Percentiles rank a stretch among this genome's conserved stretches.
Evolutionary conservation across 2,888 invertebrate species (phyloP).

Genomic region (Sesia apiformis): DNA sequence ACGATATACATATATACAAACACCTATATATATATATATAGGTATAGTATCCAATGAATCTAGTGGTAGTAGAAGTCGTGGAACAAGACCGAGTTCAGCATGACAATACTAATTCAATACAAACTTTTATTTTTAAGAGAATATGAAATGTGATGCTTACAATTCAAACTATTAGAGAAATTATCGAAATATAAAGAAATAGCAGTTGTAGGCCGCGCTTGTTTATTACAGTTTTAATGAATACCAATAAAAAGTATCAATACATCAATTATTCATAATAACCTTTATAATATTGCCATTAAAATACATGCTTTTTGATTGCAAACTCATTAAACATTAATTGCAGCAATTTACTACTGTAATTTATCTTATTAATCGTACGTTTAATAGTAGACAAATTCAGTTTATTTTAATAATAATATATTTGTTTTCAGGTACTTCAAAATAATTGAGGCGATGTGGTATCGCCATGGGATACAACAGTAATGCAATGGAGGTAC

Average conservation of each 20-base stretch:
- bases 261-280: not conserved
- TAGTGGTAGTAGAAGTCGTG: too few species aligned
- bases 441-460: slow-evolving; percentile 32
- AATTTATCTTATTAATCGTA: not conserved
- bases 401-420: slow-evolving; percentile 1
- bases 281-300: slow-evolving; percentile 32
- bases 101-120: too few species aligned
- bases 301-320: slow-evolving; percentile 26
- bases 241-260: not conserved
- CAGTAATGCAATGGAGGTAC: slow-evolving; percentile 55
- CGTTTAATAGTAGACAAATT: not conserved
- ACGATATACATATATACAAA: too few species aligned
- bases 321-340: slow-evolving; percentile 27
- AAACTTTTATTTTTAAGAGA: too few species aligned
- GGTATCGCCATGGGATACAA: slow-evolving; percentile 43
- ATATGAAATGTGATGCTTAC: too few species aligned
- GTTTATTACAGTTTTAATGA: too few species aligned
- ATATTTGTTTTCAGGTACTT: slow-evolving; percentile 33
- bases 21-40: too few species aligned
- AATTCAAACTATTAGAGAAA: too few species aligned
- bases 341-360: slow-evolving; percentile 19
- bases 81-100: too few species aligned
- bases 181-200: too few species aligned
- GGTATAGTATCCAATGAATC: too few species aligned
- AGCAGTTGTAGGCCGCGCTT: too few species aligned